Evolutionary conservation across 2,797 vertebrate genomes (phyloP).

Genomic region (Nothura maculosa): DNA sequence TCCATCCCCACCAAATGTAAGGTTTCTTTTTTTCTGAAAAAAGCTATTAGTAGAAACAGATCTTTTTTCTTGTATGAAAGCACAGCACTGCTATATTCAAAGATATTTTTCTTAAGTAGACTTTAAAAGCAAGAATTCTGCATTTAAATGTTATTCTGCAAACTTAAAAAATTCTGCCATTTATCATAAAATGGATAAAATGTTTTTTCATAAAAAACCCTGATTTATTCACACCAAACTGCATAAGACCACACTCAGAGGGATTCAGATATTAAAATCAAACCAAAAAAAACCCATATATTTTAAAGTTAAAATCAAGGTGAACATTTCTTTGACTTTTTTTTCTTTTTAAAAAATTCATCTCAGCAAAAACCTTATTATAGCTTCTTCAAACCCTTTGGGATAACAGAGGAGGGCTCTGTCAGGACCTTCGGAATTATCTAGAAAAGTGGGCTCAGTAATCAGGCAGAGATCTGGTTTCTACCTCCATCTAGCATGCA

Average conservation of each 20-base stretch:
- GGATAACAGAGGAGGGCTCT: not conserved
- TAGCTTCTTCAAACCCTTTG: not conserved
- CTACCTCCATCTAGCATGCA: not conserved
- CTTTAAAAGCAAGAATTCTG: not conserved
- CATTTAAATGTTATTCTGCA: not conserved
- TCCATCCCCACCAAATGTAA: not conserved
- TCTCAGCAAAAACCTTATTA: not conserved
- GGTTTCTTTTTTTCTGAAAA: not conserved
- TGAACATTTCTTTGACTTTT: not conserved
- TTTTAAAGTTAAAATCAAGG: not conserved
- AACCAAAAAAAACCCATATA: no score
- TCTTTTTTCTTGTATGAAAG: not conserved
- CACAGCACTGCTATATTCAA: not conserved
- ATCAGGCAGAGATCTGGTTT: rapidly evolving
- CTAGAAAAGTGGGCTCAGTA: not conserved
- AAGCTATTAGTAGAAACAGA: not conserved
- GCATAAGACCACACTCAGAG: conserved; percentile 13
- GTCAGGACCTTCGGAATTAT: not conserved
- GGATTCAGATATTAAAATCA: not conserved
- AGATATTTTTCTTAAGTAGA: not conserved
- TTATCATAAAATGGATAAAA: no score
- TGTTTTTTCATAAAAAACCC: not conserved
- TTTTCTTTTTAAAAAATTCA: not conserved
- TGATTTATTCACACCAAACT: not conserved
- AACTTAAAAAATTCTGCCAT: not conserved